Evolutionary conservation across 2,797 vertebrate species (phyloP).

Genomic region (Bradypodion pumilum): DNA sequence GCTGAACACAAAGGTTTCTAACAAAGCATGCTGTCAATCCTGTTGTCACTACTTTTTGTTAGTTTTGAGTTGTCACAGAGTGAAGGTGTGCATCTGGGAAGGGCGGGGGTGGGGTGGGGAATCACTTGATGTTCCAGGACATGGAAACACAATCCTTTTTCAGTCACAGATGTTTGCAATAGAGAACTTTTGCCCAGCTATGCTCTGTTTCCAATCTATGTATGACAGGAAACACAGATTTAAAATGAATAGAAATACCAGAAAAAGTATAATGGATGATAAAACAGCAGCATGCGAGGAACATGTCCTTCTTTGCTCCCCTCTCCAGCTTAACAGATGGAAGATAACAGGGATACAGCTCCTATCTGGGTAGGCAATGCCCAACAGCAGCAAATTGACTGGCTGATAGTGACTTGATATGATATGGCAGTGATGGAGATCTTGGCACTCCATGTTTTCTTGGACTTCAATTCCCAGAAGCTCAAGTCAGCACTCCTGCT

Average conservation of each 20-base stretch:
- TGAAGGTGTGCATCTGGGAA: constrained; percentile 76
- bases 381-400: constrained; percentile 17
- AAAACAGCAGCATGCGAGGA: constrained; percentile 70
- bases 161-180: constrained; percentile 83
- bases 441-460: too few relatives aligned
- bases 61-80: constrained; percentile 70
- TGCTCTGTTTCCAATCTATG: constrained; percentile 81
- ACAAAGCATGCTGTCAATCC: background rate
- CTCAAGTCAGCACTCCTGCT: too few relatives aligned
- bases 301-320: constrained; percentile 54
- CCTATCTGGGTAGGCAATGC: background rate
- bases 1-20: background rate
- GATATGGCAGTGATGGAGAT: too few relatives aligned
- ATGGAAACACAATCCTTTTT: constrained; percentile 77
- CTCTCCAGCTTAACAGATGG: constrained; percentile 8
- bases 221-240: constrained; percentile 76
- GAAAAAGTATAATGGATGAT: constrained; percentile 72
- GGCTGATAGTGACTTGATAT: background rate
- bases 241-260: constrained; percentile 75
- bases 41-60: constrained; percentile 57
- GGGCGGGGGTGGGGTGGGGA: constrained; percentile 39
- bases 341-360: constrained; percentile 50
- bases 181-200: constrained; percentile 74
- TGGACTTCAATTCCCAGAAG: too few relatives aligned
- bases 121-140: constrained; percentile 78